Evolutionary conservation across 2,113 vertebrate species (phyloP).

Genomic region (Ploceus nigricollis): DNA sequence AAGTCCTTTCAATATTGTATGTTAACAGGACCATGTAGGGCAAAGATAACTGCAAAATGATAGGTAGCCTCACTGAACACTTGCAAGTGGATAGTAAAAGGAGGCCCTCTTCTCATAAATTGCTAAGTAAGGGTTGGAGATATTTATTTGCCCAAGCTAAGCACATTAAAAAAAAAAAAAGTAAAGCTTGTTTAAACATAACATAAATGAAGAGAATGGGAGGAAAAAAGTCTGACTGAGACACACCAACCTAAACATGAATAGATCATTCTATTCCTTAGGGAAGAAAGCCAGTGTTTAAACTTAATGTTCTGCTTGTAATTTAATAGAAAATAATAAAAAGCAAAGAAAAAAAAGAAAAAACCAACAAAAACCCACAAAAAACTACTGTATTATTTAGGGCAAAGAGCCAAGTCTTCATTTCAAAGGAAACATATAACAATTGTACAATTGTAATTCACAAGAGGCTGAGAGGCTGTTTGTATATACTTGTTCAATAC

Average conservation of each 20-base stretch:
- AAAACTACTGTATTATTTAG: background rate
- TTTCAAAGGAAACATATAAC: constrained; percentile 37
- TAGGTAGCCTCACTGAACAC: background rate
- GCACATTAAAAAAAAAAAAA: background rate
- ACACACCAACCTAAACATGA: background rate
- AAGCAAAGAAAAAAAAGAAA: background rate
- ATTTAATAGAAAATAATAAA: constrained; percentile 42
- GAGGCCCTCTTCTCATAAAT: background rate
- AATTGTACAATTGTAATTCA: constrained; percentile 27
- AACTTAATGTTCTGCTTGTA: background rate
- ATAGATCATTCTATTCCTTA: background rate
- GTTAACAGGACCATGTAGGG: background rate
- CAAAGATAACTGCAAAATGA: background rate
- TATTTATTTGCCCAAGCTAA: background rate
- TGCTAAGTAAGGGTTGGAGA: background rate
- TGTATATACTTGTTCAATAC: constrained; percentile 20
- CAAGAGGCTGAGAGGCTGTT: background rate
- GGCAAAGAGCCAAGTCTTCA: constrained; percentile 40
- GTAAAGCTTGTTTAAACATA: background rate
- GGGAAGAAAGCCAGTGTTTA: background rate
- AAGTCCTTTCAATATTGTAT: background rate
- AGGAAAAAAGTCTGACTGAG: background rate
- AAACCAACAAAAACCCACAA: background rate
- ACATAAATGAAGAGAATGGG: background rate
- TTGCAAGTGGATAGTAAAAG: background rate